Conservation (phyloP, 2,888 invertebrate genomes). For the Polia nebulosa region DNA sequence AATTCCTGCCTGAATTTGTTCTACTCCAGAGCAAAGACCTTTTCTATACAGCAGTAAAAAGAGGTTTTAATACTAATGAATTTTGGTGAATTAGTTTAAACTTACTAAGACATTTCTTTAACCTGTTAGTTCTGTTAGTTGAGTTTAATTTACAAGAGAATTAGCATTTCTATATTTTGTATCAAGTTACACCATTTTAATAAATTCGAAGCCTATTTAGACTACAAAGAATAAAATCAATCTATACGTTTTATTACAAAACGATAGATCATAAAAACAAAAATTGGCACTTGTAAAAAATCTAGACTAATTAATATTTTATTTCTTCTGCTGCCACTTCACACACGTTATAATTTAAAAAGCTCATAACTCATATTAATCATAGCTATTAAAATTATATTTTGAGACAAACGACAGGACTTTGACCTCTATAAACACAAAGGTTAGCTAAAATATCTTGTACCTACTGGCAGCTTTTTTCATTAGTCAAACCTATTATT, state of each 20-base stretch:
- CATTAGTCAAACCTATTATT: too few species aligned
- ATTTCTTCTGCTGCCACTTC: conserved; percentile 37
- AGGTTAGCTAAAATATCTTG: background rate
- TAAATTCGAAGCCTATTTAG: background rate
- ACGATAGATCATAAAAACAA: conserved; percentile 11
- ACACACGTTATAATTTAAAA: conserved; percentile 47
- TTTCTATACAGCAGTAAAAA: background rate
- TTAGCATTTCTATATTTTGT: conserved; percentile 20
- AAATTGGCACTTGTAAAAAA: conserved; percentile 20
- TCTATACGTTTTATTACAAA: conserved; percentile 14
- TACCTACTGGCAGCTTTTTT: conserved; percentile 4
- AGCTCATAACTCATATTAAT: conserved; percentile 50
- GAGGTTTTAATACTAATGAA: background rate
- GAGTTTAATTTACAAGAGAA: background rate
- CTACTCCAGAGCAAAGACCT: background rate
- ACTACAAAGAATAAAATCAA: background rate
- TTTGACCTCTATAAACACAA: conserved; percentile 22
- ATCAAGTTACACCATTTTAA: conserved; percentile 20
- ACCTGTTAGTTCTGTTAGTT: background rate
- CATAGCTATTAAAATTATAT: conserved; percentile 46
- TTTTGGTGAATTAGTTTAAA: background rate
- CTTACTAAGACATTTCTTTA: background rate
- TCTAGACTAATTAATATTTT: conserved; percentile 51
- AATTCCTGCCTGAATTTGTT: background rate
- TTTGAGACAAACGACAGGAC: conserved; percentile 25